Evolutionary conservation across 2,113 vertebrate species (phyloP).

Genomic region (Chlorodrepanis virens): DNA sequence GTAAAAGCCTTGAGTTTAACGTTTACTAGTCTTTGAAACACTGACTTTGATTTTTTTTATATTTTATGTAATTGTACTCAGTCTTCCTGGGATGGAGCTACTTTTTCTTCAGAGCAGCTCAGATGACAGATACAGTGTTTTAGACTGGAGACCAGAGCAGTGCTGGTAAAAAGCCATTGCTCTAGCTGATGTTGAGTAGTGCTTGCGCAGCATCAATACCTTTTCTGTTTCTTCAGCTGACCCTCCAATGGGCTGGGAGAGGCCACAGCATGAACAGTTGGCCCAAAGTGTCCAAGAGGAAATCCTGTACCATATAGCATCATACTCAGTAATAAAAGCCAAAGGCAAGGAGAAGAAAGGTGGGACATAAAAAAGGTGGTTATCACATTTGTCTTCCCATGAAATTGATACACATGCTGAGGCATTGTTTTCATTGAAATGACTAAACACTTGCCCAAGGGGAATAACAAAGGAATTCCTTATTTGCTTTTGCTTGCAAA

Average conservation of each 20-base stretch:
- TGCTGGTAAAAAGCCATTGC: background rate
- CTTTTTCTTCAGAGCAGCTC: background rate
- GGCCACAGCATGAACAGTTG: background rate
- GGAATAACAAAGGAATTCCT: background rate
- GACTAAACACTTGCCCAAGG: background rate
- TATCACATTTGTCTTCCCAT: background rate
- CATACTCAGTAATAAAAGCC: background rate
- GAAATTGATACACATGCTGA: accelerated
- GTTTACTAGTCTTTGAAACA: background rate
- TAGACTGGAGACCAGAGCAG: background rate
- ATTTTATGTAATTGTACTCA: background rate
- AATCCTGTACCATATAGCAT: background rate
- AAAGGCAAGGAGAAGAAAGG: background rate
- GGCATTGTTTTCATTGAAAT: background rate
- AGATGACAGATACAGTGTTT: background rate
- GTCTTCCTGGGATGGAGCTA: background rate
- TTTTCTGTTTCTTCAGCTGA: background rate
- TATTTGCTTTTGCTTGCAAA: background rate
- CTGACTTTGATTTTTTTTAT: background rate
- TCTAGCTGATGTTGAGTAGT: background rate
- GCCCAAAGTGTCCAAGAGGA: background rate
- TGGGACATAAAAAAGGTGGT: background rate
- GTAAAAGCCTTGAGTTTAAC: background rate
- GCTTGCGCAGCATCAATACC: background rate
- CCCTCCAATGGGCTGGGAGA: background rate